Base-by-base conservation (phyloP, 2,888 invertebrate species). In the Dicyrtomina minuta region DNA sequence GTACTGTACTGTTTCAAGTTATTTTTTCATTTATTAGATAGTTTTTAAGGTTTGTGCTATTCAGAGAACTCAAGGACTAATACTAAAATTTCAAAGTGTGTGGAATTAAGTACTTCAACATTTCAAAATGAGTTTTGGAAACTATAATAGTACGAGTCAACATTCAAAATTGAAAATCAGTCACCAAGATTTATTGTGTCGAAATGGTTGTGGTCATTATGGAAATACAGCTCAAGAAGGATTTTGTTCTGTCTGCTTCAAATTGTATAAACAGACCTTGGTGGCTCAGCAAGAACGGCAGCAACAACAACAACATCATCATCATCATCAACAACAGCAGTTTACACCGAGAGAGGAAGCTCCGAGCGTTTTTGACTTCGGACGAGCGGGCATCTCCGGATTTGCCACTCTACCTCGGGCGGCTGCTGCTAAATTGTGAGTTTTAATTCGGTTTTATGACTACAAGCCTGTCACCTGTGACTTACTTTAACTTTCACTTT, bases 151-250 rank as follows among this genome's bases (percentile, higher is more conserved):
- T 49, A 3, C 3, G 33, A 33, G 33, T 33, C 58, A 58, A 39
- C 61, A 70, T 20, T 67, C 43, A 43, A 71, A 71, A 26, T 61
- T 78, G 17, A 78, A 75, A 59, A 74, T 75, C 24, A 74, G 72
- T 56, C 74, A 75, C 17, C 70, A 72, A 55, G 95, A 96, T 82
- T 83, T 97, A 76, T 89, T 92, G 81, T 98, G 97, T 83, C 90
- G 90, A 81, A 92, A 90, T 84, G 93, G 95, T 44, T 99, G 98
- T 84, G 97, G 96, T 70, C 99, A 89, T 84, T 99, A 90, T 82
- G 99, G 99, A 26, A 98, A 97, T 83, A 92, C 94, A 10, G 93
- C 95, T 81, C 99, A 97, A 93, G 91, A 94, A 81, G 97, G 97
- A 2, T 95, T 94, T 82, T 99, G 99, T 82, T 98, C 98, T 56